Evolutionary conservation across 2,113 vertebrate genomes (phyloP).

Genomic region (Cebidichthys violaceus): DNA sequence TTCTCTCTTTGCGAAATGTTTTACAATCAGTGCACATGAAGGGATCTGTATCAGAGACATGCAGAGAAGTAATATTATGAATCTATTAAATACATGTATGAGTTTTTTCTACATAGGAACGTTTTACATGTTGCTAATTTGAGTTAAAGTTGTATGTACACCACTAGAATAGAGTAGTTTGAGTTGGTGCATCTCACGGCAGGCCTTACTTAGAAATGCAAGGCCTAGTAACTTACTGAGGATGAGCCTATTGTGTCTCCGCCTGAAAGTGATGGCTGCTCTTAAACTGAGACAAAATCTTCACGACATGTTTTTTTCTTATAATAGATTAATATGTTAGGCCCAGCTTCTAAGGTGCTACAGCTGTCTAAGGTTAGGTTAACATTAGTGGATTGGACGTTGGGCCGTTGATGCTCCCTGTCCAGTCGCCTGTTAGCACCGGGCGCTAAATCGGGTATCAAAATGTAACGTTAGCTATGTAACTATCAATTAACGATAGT

Average conservation of each 20-base stretch:
- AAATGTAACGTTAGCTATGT: not conserved
- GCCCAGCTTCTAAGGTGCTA: too few species aligned
- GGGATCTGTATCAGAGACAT: not conserved
- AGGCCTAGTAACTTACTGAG: slow-evolving; percentile 49
- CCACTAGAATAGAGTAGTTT: not conserved
- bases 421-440: not conserved
- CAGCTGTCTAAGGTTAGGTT: not conserved
- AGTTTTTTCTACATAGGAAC: not conserved
- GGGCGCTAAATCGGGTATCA: not conserved
- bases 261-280: not conserved
- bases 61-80: not conserved
- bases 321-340: not conserved
- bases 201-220: slow-evolving; percentile 39
- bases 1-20: not conserved
- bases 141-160: not conserved
- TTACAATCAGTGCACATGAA: not conserved
- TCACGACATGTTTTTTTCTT: not conserved
- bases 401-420: not conserved
- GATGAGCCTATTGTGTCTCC: slow-evolving; percentile 41
- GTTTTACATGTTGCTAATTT: not conserved
- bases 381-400: not conserved
- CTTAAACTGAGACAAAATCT: not conserved
- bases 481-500: not conserved
- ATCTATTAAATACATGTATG: not conserved
- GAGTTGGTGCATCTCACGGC: slow-evolving; percentile 20